Percentiles rank a stretch among this genome's conserved stretches.
phyloP scores from a whole-genome alignment of 2,113 vertebrate genomes.

The Hypocryptadius cinnamomeus region DNA sequence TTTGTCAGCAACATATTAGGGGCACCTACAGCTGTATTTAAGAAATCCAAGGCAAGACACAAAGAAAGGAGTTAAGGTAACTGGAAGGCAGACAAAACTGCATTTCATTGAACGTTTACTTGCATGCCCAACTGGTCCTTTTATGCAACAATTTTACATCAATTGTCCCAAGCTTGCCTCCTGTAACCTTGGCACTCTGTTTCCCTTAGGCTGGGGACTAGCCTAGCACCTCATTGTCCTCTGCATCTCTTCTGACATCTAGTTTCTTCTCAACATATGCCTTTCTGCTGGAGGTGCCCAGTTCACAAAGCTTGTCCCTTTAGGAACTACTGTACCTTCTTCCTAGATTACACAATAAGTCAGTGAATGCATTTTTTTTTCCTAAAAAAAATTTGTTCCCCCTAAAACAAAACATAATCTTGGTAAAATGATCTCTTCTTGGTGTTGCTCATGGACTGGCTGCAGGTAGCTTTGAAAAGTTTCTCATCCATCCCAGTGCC shows the following conservation, averaged over 20 bases:
- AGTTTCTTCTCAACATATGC: neutral
- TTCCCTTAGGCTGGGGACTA: neutral
- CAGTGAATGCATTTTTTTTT: neutral
- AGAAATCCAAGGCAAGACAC: neutral
- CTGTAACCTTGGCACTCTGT: neutral
- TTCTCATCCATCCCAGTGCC: neutral
- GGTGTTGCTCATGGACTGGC: neutral
- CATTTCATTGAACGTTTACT: neutral
- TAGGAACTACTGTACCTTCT: neutral
- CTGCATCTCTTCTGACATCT: neutral
- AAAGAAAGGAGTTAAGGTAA: neutral
- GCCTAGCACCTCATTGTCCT: neutral
- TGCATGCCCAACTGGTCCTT: neutral
- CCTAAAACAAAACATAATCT: neutral
- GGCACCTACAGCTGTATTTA: neutral
- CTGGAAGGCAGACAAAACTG: neutral
- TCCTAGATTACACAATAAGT: neutral
- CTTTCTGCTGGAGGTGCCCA: neutral
- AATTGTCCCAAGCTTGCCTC: neutral
- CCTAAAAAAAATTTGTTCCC: too few relatives aligned
- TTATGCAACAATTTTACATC: neutral
- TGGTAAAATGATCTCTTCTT: neutral
- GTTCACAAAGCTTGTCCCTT: neutral
- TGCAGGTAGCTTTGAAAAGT: neutral
- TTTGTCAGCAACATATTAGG: neutral